Percentiles rank a stretch among this genome's conserved stretches.
Conservation (phyloP, 2,797 vertebrate genomes). For the Lateolabrax maculatus region DNA sequence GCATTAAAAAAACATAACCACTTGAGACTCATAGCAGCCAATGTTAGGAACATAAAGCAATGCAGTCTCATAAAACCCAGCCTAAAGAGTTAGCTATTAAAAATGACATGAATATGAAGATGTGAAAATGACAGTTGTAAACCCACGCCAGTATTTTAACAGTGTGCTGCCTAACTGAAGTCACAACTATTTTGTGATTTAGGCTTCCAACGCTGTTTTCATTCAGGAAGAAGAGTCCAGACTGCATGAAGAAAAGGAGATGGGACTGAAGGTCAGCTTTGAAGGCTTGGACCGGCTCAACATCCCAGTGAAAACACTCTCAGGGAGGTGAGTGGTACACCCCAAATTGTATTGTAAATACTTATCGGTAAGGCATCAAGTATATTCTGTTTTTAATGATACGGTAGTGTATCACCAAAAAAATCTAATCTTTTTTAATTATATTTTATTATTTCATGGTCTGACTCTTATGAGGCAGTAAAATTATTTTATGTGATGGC, state of each 20-base stretch:
- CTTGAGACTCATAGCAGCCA: not conserved
- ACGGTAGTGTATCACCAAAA: not conserved
- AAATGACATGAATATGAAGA: not conserved
- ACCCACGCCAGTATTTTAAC: not conserved
- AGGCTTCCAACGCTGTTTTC: slow-evolving; percentile 7
- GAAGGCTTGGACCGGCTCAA: slow-evolving; percentile 86
- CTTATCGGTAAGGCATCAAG: not conserved
- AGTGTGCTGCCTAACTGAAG: not conserved
- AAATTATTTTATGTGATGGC: not conserved
- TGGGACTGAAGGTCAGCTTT: slow-evolving; percentile 83
- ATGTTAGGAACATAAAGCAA: not conserved
- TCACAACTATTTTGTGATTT: slow-evolving; percentile 4
- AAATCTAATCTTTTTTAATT: not conserved
- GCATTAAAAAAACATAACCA: no score
- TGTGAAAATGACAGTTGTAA: not conserved
- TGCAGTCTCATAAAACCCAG: not conserved
- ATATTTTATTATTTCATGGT: not conserved
- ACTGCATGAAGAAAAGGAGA: slow-evolving; percentile 83
- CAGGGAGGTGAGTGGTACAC: slow-evolving; percentile 88
- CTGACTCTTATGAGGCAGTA: not conserved
- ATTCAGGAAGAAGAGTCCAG: slow-evolving; percentile 90
- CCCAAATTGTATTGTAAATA: not conserved
- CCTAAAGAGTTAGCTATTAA: not conserved
- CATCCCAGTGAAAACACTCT: slow-evolving; percentile 90
- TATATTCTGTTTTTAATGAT: not conserved